Evolutionary conservation across 2,113 vertebrate species (phyloP).

Genomic region (Trematocara marginatum): DNA sequence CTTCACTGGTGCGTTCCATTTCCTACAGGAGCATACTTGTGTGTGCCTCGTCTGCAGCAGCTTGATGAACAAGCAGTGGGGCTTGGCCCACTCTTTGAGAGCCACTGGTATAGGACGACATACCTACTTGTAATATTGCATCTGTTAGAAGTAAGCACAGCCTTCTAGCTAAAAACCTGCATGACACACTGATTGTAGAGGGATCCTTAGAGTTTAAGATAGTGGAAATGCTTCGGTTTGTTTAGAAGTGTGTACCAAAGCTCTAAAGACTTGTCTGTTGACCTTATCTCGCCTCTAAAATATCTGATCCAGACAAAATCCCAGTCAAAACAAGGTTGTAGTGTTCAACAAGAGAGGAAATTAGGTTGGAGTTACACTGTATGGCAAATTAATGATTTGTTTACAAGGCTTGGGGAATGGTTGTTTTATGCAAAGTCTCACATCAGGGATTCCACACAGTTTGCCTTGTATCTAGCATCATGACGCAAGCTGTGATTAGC

Average conservation of each 20-base stretch:
- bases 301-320: slow-evolving; percentile 42
- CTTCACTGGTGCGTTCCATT: background rate
- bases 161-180: background rate
- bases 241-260: background rate
- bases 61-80: background rate
- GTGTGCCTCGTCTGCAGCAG: background rate
- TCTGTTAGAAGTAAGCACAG: background rate
- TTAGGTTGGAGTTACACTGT: background rate
- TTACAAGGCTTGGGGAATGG: background rate
- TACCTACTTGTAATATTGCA: background rate
- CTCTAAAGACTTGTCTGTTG: background rate
- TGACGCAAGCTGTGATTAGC: background rate
- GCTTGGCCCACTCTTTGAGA: background rate
- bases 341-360: background rate
- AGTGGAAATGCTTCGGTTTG: background rate
- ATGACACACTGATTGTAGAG: background rate
- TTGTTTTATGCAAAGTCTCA: background rate
- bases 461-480: background rate
- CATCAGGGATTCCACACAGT: background rate
- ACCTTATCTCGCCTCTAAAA: background rate
- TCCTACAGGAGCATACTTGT: background rate
- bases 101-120: background rate
- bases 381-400: background rate
- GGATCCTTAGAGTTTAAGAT: background rate
- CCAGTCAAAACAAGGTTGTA: slow-evolving; percentile 15